Evolutionary conservation across 2,797 vertebrate species (phyloP).

Genomic region (Melopsittacus undulatus): DNA sequence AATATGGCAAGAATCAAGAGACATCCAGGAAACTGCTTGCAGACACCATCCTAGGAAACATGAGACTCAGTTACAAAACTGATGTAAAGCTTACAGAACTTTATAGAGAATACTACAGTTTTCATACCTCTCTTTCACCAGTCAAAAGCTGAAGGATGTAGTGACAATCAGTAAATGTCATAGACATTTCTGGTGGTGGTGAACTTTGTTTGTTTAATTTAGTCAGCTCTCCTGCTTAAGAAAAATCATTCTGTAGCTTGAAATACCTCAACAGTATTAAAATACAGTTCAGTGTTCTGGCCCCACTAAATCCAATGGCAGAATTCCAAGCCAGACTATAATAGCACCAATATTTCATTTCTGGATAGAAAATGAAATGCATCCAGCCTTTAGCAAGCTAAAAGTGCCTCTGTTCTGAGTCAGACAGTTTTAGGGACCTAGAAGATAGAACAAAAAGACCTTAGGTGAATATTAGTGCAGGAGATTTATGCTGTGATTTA

Average conservation of each 20-base stretch:
- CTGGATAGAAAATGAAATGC: not conserved
- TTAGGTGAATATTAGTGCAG: not conserved
- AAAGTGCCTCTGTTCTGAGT: not conserved
- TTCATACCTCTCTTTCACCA: not conserved
- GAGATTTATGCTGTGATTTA: not conserved
- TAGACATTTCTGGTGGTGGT: not conserved
- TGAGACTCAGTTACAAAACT: not conserved
- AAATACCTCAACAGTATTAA: not conserved
- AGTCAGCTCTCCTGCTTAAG: not conserved
- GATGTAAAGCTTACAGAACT: not conserved
- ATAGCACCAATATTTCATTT: not conserved
- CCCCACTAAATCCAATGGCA: not conserved
- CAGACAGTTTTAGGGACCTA: not conserved
- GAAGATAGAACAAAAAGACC: not conserved
- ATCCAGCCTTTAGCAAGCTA: not conserved
- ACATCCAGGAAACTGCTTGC: not conserved
- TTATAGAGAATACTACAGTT: not conserved
- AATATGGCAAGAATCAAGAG: not conserved
- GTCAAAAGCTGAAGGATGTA: not conserved
- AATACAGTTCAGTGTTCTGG: not conserved
- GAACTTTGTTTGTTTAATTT: not conserved
- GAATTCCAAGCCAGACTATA: not conserved
- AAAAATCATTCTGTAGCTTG: not conserved
- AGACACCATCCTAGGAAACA: not conserved
- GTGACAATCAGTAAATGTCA: not conserved